phyloP scores from a whole-genome alignment of 2,888 invertebrate genomes.

The Zelleria hepariella region DNA sequence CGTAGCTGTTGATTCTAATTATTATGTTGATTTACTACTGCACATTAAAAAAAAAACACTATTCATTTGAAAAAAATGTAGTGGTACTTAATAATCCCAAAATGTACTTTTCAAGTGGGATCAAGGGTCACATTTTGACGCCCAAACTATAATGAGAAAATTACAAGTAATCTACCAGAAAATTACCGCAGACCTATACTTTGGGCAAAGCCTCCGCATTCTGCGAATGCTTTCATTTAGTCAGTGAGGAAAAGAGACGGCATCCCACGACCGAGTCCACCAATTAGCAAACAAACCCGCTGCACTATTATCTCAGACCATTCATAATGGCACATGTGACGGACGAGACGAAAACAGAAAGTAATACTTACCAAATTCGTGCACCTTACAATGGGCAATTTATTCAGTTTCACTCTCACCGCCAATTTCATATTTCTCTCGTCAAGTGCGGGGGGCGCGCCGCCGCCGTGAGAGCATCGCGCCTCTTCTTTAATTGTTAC shows the following conservation, averaged over 20 bases:
- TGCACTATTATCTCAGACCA: constrained; percentile 28
- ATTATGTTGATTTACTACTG: too few species aligned
- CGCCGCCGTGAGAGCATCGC: neutral
- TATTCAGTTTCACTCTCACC: constrained; percentile 67
- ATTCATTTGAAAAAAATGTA: too few species aligned
- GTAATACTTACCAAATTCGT: constrained; percentile 59
- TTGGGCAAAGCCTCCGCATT: neutral
- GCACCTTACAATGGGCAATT: constrained; percentile 67
- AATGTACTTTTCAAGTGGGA: too few species aligned
- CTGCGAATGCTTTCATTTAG: neutral
- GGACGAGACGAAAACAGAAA: constrained; percentile 56
- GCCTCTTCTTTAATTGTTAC: neutral
- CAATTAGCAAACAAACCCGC: neutral
- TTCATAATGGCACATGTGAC: constrained; percentile 38
- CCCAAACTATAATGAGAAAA: neutral
- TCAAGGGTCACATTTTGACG: too few species aligned
- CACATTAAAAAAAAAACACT: too few species aligned
- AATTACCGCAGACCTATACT: neutral
- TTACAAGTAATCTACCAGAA: neutral
- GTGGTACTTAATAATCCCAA: too few species aligned
- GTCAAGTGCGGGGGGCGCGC: neutral
- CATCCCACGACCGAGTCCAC: neutral
- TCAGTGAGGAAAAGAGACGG: neutral
- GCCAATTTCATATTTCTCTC: constrained; percentile 53
- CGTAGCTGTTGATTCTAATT: too few species aligned